Evolutionary conservation across 2,113 vertebrate genomes (phyloP).

Genomic region (Oryzias celebensis): DNA sequence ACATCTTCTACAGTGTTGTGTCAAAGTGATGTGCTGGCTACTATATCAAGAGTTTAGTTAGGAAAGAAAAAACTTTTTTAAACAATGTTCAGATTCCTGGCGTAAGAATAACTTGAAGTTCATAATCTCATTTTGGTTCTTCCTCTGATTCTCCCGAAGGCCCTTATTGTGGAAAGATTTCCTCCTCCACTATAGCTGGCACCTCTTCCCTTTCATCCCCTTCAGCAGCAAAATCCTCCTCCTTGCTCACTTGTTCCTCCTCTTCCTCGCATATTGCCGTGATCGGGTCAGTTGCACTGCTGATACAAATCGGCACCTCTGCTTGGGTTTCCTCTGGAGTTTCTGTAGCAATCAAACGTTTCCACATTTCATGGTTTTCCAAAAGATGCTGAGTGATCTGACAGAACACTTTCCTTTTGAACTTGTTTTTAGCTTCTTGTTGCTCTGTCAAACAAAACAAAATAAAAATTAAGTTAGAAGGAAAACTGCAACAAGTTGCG

Average conservation of each 20-base stretch:
- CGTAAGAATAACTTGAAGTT: constrained; percentile 56
- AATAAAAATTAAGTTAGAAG: neutral
- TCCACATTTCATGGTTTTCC: constrained; percentile 97
- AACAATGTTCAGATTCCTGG: constrained; percentile 54
- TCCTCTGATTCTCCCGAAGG: constrained; percentile 61
- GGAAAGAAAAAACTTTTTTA: constrained; percentile 68
- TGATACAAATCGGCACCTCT: constrained; percentile 69
- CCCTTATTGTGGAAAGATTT: constrained; percentile 59
- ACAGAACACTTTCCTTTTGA: constrained; percentile 87
- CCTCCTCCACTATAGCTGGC: constrained; percentile 54
- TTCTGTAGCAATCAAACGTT: constrained; percentile 86
- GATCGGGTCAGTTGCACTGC: constrained; percentile 81
- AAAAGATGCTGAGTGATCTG: constrained; percentile 92
- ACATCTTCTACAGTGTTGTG: constrained; percentile 99
- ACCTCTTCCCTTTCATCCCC: constrained; percentile 80
- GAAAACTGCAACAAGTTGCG: too few species aligned
- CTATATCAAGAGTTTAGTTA: constrained; percentile 82
- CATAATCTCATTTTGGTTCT: constrained; percentile 55
- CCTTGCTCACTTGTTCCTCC: constrained; percentile 79
- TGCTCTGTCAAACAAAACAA: constrained; percentile 76
- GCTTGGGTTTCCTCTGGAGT: constrained; percentile 62
- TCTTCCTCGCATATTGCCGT: constrained; percentile 91
- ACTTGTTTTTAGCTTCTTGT: constrained; percentile 77
- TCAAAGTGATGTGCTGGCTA: constrained; percentile 97
- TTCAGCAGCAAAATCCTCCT: constrained; percentile 56